A percentile compares a stretch with the other conserved stretches of the same genome.
These are phyloP conservation scores for Cryptosula pallasiana DNA, from an alignment of 2,888 invertebrate genomes.

Conservation along the genomic window DNA sequence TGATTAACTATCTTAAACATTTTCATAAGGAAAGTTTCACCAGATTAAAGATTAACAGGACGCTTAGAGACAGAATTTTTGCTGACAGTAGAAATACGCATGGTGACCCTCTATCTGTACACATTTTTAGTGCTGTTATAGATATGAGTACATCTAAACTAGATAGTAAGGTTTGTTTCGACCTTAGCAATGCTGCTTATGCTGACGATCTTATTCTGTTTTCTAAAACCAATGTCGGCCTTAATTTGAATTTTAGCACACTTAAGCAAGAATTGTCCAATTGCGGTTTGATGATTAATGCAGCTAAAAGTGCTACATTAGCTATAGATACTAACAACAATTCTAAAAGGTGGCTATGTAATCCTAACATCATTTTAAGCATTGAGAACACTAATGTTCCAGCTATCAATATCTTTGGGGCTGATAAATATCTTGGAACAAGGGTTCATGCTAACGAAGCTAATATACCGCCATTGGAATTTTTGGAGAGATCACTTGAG, in stretches of 20 bases:
- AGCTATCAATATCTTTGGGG: not conserved
- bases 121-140: not conserved
- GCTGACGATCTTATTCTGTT: slow-evolving; percentile 12
- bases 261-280: not conserved
- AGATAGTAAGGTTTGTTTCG: not conserved
- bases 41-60: not conserved
- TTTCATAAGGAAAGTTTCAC: not conserved
- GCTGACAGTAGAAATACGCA: not conserved
- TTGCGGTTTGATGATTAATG: not conserved
- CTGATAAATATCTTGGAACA: slow-evolving; percentile 8
- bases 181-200: not conserved
- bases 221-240: not conserved
- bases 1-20: not conserved
- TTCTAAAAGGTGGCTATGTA: slow-evolving; percentile 7
- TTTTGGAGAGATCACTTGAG: not conserved
- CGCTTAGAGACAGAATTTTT: not conserved
- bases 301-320: slow-evolving; percentile 2
- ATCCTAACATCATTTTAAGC: not conserved
- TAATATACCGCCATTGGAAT: not conserved
- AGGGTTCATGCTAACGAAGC: not conserved
- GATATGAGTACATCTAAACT: not conserved
- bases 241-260: not conserved
- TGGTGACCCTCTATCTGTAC: slow-evolving; percentile 18
- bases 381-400: not conserved
- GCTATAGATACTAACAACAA: not conserved